phyloP scores from a whole-genome alignment of 2,797 vertebrate species.

The Pangasius larnaudii region DNA sequence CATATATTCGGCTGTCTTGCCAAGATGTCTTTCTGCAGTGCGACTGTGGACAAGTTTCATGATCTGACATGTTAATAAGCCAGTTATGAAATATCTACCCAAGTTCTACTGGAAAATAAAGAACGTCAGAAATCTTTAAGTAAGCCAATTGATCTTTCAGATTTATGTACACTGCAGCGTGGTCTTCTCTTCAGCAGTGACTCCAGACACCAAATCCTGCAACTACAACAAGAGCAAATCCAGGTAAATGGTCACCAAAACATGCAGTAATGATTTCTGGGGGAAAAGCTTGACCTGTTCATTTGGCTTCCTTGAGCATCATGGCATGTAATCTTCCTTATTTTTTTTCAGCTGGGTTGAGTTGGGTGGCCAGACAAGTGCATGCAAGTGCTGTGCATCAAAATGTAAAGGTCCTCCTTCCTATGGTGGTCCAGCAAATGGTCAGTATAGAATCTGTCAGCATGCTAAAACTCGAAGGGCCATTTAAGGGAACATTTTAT shows the following conservation, averaged over 20 bases:
- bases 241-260: constrained; percentile 53
- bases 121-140: neutral
- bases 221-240: constrained; percentile 68
- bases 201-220: constrained; percentile 68
- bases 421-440: constrained; percentile 34
- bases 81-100: neutral
- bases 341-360: constrained; percentile 69
- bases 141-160: constrained; percentile 47
- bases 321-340: too few species aligned
- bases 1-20: too few species aligned
- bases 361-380: constrained; percentile 56
- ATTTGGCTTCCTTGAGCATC: neutral
- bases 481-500: neutral
- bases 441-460: constrained; percentile 46
- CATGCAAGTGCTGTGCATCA: constrained; percentile 69
- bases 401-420: constrained; percentile 63
- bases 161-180: constrained; percentile 71
- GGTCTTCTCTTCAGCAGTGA: constrained; percentile 60
- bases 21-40: too few species aligned
- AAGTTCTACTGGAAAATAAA: neutral
- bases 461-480: neutral
- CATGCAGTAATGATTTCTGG: neutral
- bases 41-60: too few species aligned
- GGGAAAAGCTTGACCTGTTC: neutral
- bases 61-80: too few species aligned